These are phyloP conservation scores for Hirtodrosophila duncani DNA, from an alignment of 2,888 invertebrate species.

Conservation along the genomic window DNA sequence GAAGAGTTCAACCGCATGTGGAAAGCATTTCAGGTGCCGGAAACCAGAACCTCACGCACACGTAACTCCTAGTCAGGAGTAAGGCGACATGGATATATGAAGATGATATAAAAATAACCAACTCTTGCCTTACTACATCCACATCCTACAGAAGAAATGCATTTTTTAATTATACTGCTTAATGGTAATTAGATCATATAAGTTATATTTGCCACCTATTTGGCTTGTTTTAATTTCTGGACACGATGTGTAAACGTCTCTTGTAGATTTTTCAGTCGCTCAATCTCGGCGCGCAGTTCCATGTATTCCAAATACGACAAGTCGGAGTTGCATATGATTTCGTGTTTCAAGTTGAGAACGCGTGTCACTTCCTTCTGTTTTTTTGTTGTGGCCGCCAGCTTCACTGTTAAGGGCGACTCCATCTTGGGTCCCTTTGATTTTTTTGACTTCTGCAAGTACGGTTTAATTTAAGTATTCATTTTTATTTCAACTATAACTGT, in stretches of 20 bases:
- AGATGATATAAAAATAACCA: neutral
- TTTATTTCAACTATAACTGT: too few relatives aligned
- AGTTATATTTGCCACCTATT: constrained; percentile 14
- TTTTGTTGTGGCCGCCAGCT: constrained; percentile 34
- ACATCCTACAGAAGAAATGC: neutral
- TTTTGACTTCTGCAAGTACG: constrained; percentile 40
- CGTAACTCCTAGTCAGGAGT: neutral
- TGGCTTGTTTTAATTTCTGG: constrained; percentile 56
- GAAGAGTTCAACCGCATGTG: constrained; percentile 75
- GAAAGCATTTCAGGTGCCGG: constrained; percentile 43
- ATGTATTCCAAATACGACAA: constrained; percentile 69
- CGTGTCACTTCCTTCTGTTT: constrained; percentile 65
- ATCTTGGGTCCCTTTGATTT: constrained; percentile 50
- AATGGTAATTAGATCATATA: neutral
- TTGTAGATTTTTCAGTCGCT: constrained; percentile 56
- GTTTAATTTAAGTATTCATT: too few relatives aligned
- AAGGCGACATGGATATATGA: neutral
- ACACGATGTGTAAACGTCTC: constrained; percentile 47
- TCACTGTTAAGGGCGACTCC: constrained; percentile 35
- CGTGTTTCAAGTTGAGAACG: constrained; percentile 63
- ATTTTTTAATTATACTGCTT: constrained; percentile 1
- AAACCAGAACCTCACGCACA: neutral
- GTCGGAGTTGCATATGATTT: constrained; percentile 52
- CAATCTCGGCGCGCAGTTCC: constrained; percentile 63
- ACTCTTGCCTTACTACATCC: neutral